Conservation (phyloP, 2,888 invertebrate species). For the Electrophaes corylata region DNA sequence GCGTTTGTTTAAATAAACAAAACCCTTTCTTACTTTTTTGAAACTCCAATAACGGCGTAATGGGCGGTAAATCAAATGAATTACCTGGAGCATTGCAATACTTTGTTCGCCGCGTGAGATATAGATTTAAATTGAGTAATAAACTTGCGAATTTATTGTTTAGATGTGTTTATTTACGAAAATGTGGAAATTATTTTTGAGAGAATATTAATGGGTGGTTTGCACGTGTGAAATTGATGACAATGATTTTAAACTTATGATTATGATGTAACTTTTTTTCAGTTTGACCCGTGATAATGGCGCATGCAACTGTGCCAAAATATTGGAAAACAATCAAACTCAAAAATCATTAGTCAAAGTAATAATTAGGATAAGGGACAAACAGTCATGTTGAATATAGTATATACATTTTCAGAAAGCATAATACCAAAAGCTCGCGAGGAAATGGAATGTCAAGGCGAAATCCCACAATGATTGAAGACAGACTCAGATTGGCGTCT, state of each 20-base stretch:
- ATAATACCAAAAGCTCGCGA: slow-evolving; percentile 26
- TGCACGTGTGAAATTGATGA: slow-evolving; percentile 1
- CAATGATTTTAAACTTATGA: too few species aligned
- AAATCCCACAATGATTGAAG: slow-evolving; percentile 66
- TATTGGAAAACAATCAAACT: too few species aligned
- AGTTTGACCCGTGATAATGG: too few species aligned
- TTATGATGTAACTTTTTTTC: too few species aligned
- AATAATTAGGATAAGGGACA: too few species aligned
- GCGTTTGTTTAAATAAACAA: slow-evolving; percentile 28
- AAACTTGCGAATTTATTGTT: slow-evolving; percentile 40
- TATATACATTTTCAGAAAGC: slow-evolving; percentile 13
- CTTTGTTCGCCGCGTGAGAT: slow-evolving; percentile 53
- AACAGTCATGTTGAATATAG: background rate
- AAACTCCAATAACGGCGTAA: slow-evolving; percentile 66
- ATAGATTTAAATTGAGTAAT: slow-evolving; percentile 55
- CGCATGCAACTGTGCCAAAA: too few species aligned
- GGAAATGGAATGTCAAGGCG: slow-evolving; percentile 63
- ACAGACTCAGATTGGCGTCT: slow-evolving; percentile 50
- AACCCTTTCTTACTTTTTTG: slow-evolving; percentile 47
- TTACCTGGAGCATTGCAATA: slow-evolving; percentile 66
- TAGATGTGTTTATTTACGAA: slow-evolving; percentile 34
- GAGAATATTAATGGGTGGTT: slow-evolving; percentile 1
- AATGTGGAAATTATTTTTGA: slow-evolving; percentile 10
- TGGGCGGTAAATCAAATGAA: slow-evolving; percentile 68
- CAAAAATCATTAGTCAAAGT: too few species aligned